Percentiles rank a stretch among this genome's conserved stretches.
Conservation (phyloP, 2,113 vertebrate genomes). For the Pardalotus punctatus region DNA sequence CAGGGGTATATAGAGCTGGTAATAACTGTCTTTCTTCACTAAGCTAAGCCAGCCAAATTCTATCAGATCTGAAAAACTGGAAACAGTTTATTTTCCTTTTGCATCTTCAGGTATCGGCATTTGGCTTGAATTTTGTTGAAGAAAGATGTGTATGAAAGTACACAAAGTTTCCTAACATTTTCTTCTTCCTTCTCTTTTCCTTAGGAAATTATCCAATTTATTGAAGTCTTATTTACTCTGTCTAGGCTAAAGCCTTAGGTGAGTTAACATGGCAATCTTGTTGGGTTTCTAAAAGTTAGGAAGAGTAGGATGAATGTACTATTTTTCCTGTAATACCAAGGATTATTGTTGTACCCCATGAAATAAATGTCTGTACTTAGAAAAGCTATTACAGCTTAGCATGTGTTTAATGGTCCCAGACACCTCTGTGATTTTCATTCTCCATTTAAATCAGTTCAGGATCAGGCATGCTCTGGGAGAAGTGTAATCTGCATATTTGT, state of each 20-base stretch:
- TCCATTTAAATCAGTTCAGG: neutral
- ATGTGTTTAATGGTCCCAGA: neutral
- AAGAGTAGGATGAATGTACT: neutral
- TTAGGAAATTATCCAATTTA: neutral
- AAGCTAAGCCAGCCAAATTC: neutral
- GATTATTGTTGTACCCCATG: neutral
- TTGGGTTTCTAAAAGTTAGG: neutral
- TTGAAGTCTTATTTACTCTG: neutral
- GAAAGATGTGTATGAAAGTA: neutral
- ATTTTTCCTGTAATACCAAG: neutral
- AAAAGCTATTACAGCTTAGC: neutral
- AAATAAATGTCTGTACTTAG: neutral
- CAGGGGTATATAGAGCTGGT: rapidly evolving
- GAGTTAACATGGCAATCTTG: neutral
- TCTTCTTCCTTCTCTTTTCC: neutral
- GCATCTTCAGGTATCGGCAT: neutral
- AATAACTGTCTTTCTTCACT: neutral
- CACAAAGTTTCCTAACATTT: too few relatives aligned
- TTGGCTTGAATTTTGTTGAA: neutral
- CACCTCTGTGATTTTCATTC: neutral
- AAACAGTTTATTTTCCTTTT: neutral
- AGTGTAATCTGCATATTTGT: neutral
- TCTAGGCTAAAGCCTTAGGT: neutral
- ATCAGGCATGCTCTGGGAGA: neutral
- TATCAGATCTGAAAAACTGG: neutral